These are phyloP conservation scores for Henricia sp. DNA, from an alignment of 53 echinoderm and acorn worm genomes.

Conservation along the genomic window DNA sequence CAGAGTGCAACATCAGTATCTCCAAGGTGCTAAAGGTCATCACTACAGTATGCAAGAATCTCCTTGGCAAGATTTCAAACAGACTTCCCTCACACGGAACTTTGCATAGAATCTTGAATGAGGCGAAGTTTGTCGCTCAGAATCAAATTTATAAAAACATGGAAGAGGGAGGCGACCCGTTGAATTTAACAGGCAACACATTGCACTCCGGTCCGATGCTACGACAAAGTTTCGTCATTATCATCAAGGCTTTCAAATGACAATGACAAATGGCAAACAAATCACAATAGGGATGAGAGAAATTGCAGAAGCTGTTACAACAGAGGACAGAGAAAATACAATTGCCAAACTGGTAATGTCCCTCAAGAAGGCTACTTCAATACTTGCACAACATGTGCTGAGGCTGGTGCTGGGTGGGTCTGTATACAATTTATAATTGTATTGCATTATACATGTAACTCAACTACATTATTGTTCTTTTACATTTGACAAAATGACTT, in stretches of 20 bases:
- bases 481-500: not conserved
- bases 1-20: conserved; percentile 61
- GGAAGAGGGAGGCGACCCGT: conserved; percentile 42
- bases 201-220: conserved; percentile 56
- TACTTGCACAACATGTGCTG: too few relatives aligned
- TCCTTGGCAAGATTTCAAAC: conserved; percentile 44
- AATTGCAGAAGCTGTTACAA: conserved; percentile 36
- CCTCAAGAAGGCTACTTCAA: conserved; percentile 59
- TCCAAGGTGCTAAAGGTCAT: conserved; percentile 48
- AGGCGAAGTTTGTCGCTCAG: conserved; percentile 62
- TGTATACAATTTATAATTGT: too few relatives aligned
- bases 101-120: conserved; percentile 45
- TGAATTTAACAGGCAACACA: conserved; percentile 1
- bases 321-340: conserved; percentile 27
- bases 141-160: conserved; percentile 28
- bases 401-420: too few relatives aligned
- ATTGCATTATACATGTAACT: too few relatives aligned
- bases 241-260: conserved; percentile 67
- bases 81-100: conserved; percentile 42
- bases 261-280: conserved; percentile 31
- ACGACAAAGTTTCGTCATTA: conserved; percentile 64
- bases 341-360: conserved; percentile 40
- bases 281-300: conserved; percentile 55
- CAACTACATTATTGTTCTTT: too few relatives aligned
- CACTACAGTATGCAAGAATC: conserved; percentile 60